A percentile compares a stretch with the other conserved stretches of the same genome.
Conservation (phyloP, 1,140 invertebrate species). For the Heliconius melpomene region DNA sequence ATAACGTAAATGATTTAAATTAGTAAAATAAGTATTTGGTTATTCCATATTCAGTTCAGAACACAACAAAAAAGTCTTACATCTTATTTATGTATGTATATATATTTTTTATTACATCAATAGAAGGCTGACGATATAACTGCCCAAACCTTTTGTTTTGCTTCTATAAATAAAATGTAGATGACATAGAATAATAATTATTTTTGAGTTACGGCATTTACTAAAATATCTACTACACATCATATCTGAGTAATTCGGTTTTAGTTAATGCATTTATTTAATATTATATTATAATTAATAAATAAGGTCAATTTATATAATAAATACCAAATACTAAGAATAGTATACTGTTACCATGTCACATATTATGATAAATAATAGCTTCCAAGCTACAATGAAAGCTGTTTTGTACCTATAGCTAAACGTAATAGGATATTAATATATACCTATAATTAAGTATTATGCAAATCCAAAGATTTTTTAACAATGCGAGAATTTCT, state of each 20-base stretch:
- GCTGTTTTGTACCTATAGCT: not conserved
- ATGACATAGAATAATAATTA: not conserved
- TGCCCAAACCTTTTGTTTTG: not conserved
- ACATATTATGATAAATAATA: not conserved
- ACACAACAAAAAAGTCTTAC: too few species aligned
- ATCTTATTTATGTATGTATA: too few species aligned
- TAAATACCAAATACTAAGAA: not conserved
- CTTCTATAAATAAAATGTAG: not conserved
- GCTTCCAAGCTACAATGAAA: not conserved
- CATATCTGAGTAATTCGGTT: not conserved
- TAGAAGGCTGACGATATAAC: constrained; percentile 7
- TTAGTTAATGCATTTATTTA: not conserved
- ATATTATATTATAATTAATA: not conserved
- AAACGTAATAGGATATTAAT: not conserved
- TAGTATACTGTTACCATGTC: not conserved
- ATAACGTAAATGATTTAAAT: too few species aligned
- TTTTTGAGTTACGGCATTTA: not conserved
- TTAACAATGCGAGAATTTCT: not conserved
- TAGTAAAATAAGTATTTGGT: too few species aligned
- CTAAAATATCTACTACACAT: not conserved
- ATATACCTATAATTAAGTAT: not conserved
- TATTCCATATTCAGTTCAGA: too few species aligned
- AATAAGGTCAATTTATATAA: constrained; percentile 2
- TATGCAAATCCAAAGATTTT: not conserved
- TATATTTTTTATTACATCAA: not conserved